Base-by-base conservation (phyloP, 2,113 vertebrate species). In the Manacus vitellinus region DNA sequence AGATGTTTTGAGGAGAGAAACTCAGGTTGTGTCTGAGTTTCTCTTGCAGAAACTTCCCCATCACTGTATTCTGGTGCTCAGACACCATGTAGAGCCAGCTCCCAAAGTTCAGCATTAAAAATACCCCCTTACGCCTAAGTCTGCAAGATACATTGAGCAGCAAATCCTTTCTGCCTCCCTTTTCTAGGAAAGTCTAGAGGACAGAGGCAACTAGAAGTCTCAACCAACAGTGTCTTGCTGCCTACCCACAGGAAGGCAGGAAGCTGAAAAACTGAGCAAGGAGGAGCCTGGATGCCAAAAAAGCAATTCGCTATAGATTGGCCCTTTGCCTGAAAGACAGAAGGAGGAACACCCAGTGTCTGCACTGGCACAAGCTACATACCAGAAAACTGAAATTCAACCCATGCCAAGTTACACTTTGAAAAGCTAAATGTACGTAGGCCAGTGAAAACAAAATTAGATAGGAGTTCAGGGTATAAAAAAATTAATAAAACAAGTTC, bases 341-440 rank as follows among this genome's bases (percentile, higher is more conserved):
- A 96, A 96, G 96, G 96, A 95, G 82, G 68, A 96, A 96, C 95
- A 97, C 94, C 85, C 95, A 95, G 67, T 86, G 93, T 96, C 96
- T 96, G 79, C 92, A 93, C 94, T 97, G 95, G 92, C 95, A 96
- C 88, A 95, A 94, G 66, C 76, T 91, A 49, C 55, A 63, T 72
- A 95, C 49, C 85, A 93, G 88, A 94, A 96, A 96, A 93, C 92
- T 96, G 94, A 96, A 95, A 95, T 75, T 71, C 92, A 90, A 86
- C 31, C 33, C 41, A 93, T 95, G 90, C 96, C 96, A 96, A 97
- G 85, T 86, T 92, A 88, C 61, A 89, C 58, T 96, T 75, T 43
- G 39, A 72, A 96, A 88, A 96, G 65, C 76, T 94, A 86, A 83
- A 88, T 63, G 79, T 44, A 94, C 4, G 9, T 54, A 94, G 95